phyloP scores from a whole-genome alignment of 2,888 invertebrate genomes.

The Drosophila fungiperda region DNA sequence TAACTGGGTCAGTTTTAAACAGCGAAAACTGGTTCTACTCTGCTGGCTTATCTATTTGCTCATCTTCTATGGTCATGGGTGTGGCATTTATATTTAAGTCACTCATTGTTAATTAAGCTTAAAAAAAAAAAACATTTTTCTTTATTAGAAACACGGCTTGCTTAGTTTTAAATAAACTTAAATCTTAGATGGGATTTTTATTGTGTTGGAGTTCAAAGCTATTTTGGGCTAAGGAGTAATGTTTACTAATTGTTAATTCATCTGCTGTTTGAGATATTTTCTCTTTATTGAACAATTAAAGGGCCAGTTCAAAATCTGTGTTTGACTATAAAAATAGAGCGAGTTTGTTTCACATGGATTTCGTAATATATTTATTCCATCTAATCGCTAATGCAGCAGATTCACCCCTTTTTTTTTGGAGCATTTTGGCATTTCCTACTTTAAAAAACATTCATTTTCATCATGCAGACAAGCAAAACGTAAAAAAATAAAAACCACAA shows the following conservation, averaged over 20 bases:
- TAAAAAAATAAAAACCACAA: constrained; percentile 10
- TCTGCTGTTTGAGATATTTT: background rate
- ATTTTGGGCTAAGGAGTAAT: background rate
- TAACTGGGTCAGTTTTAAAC: constrained; percentile 54
- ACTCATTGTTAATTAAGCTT: background rate
- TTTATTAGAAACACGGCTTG: background rate
- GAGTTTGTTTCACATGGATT: constrained; percentile 30
- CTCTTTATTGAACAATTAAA: background rate
- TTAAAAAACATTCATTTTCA: constrained; percentile 83
- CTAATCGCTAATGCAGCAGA: constrained; percentile 20
- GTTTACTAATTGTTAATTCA: background rate
- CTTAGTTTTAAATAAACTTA: background rate
- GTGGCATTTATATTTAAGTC: constrained; percentile 18
- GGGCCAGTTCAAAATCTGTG: background rate
- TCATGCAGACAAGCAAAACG: constrained; percentile 62
- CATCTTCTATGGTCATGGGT: constrained; percentile 34
- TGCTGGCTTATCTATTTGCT: constrained; percentile 25
- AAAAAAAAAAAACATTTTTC: background rate
- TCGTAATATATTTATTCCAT: constrained; percentile 39
- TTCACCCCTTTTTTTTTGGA: constrained; percentile 36
- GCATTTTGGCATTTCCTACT: constrained; percentile 81
- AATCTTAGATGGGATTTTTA: background rate
- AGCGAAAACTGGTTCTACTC: constrained; percentile 43
- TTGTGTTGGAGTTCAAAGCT: background rate
- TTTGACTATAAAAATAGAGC: constrained; percentile 16